These are phyloP conservation scores for Noctua fimbriata DNA, from an alignment of 2,888 invertebrate genomes.

Conservation along the genomic window DNA sequence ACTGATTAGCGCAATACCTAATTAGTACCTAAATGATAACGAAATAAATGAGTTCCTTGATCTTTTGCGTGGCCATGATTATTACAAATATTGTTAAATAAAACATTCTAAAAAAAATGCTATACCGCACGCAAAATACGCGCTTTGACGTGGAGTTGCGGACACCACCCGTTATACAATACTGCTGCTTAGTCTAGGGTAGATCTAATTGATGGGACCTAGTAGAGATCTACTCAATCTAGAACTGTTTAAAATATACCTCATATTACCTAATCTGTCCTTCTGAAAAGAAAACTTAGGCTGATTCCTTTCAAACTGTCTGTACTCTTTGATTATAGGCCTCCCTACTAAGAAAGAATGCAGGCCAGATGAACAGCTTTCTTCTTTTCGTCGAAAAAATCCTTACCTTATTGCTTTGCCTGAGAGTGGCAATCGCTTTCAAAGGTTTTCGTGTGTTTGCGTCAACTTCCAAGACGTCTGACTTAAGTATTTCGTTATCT, in stretches of 20 bases:
- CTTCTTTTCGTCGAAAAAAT: neutral
- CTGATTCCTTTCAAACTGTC: neutral
- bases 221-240: neutral
- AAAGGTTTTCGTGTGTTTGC: too few species aligned
- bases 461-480: too few species aligned
- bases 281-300: neutral
- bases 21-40: constrained; percentile 27
- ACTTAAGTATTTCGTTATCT: too few species aligned
- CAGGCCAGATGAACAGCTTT: neutral
- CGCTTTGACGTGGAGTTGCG: too few species aligned
- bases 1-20: constrained; percentile 27
- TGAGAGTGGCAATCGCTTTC: too few species aligned
- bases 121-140: too few species aligned
- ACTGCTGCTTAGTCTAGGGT: neutral
- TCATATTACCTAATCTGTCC: neutral
- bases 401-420: too few species aligned
- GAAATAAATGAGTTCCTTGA: constrained; percentile 40
- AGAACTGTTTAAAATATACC: neutral
- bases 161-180: too few species aligned
- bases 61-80: neutral
- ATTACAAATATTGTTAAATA: neutral
- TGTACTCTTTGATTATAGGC: neutral
- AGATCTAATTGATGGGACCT: neutral
- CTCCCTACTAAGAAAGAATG: too few species aligned
- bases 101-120: too few species aligned